Base-by-base conservation (phyloP, 2,797 vertebrate species). In the Sebastes matsubarae region DNA sequence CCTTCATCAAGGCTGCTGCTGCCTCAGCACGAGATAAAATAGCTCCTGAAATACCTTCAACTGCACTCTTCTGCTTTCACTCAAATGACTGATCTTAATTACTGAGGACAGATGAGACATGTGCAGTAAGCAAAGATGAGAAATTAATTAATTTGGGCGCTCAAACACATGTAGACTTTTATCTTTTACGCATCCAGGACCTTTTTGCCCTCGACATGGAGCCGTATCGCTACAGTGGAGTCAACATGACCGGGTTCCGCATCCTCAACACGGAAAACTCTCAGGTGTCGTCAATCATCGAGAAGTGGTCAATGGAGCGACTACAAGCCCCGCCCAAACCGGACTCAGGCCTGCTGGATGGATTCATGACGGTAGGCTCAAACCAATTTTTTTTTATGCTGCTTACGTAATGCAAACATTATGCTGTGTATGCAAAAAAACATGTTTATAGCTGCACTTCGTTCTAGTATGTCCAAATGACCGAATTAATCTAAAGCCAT, bases 281-380 rank as follows among this genome's bases (percentile, higher is more conserved):
- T 74, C 98, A 99, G 93, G 98, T 99, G 84, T 96, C 98, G 7
- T 99, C 98, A 11, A 98, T 99, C 88, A 97, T 99, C 55, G 98
- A 99, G 94, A 99, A 99, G 87, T 99, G 98, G 98, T 99, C 98
- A 0, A 99, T 99, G 98, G 98, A 99, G 93, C 93, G 98, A 65
- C 94, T 99, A 59, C 98, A 99, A 90, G 98, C 98, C 30, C 98
- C 98, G 4, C 98, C 98, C 1, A 99, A 99, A 91, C 97, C 98
- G 0, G 98, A 99, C 89, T 99, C 98, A 25, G 98, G 98, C 93
- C 96, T 99, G 93, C 95, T 99, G 96, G 98, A 99, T 94, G 98
- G 98, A 95, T 98, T 99, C 95, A 99, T 99, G 98, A 99, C 98
- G 95, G 98, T 98, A 97, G 46, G 90, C 72, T 9, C 14, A 29